phyloP scores from a whole-genome alignment of 2,888 invertebrate species.

The Hybos culiciformis region DNA sequence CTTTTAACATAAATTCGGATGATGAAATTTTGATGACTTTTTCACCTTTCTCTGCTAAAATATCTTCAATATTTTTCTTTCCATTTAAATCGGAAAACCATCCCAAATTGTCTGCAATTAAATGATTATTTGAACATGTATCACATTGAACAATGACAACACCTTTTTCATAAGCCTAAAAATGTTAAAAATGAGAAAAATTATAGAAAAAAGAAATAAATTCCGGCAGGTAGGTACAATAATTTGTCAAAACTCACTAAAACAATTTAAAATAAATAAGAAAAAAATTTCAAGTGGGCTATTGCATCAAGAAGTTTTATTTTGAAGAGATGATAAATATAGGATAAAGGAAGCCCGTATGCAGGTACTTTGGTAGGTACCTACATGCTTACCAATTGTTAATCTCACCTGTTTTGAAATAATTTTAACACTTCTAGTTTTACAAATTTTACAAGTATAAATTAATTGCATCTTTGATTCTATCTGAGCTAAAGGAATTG shows the following conservation, averaged over 20 bases:
- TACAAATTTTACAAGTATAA: conserved; percentile 85
- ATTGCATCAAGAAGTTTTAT: too few relatives aligned
- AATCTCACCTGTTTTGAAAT: conserved; percentile 71
- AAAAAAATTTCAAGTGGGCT: too few relatives aligned
- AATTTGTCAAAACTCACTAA: too few relatives aligned
- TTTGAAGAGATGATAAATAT: too few relatives aligned
- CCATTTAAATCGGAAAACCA: conserved; percentile 79
- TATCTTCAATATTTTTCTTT: conserved; percentile 78
- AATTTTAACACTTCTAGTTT: conserved; percentile 56
- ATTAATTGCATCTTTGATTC: conserved; percentile 51
- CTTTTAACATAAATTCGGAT: neutral
- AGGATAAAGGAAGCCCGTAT: too few relatives aligned
- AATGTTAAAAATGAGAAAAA: too few relatives aligned
- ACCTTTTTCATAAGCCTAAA: conserved; percentile 73
- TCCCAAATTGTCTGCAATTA: conserved; percentile 91
- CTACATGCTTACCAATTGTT: too few relatives aligned
- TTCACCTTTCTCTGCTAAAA: conserved; percentile 79
- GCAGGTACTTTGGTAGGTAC: too few relatives aligned
- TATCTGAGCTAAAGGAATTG: conserved; percentile 21
- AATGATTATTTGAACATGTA: conserved; percentile 76
- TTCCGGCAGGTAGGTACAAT: too few relatives aligned
- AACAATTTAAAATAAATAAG: too few relatives aligned
- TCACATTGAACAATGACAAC: conserved; percentile 85
- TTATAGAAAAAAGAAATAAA: too few relatives aligned
- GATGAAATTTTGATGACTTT: conserved; percentile 43